These are phyloP conservation scores for Callosobruchus maculatus DNA, from an alignment of 2,888 invertebrate species.

Conservation along the genomic window DNA sequence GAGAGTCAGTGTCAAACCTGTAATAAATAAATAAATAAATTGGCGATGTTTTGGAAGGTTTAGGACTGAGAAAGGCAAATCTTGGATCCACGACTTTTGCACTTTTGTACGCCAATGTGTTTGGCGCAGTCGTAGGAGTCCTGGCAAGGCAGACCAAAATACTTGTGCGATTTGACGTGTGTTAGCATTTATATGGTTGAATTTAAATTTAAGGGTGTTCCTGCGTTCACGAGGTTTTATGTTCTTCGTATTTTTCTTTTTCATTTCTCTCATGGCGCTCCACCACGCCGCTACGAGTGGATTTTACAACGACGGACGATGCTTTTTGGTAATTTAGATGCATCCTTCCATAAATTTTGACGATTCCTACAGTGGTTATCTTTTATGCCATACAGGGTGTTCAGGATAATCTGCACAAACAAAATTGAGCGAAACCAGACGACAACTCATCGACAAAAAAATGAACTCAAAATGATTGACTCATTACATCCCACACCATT, in stretches of 20 bases:
- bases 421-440: too few relatives aligned
- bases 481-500: too few relatives aligned
- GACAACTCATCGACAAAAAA: too few relatives aligned
- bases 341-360: not conserved
- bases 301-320: too few relatives aligned
- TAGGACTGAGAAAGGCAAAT: not conserved
- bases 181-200: not conserved
- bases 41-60: too few relatives aligned
- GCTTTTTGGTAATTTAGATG: too few relatives aligned
- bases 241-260: not conserved
- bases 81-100: not conserved
- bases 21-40: too few relatives aligned
- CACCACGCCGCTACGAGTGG: not conserved
- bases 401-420: too few relatives aligned
- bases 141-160: not conserved
- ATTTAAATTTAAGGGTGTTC: not conserved
- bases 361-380: too few relatives aligned
- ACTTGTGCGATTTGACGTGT: not conserved
- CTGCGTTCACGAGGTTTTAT: not conserved
- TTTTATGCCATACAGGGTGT: too few relatives aligned
- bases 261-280: not conserved
- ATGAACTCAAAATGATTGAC: too few relatives aligned
- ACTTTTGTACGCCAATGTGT: not conserved
- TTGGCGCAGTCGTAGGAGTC: not conserved
- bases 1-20: too few relatives aligned